phyloP scores from a whole-genome alignment of 2,797 vertebrate species.

The Heterohyrax brucei region DNA sequence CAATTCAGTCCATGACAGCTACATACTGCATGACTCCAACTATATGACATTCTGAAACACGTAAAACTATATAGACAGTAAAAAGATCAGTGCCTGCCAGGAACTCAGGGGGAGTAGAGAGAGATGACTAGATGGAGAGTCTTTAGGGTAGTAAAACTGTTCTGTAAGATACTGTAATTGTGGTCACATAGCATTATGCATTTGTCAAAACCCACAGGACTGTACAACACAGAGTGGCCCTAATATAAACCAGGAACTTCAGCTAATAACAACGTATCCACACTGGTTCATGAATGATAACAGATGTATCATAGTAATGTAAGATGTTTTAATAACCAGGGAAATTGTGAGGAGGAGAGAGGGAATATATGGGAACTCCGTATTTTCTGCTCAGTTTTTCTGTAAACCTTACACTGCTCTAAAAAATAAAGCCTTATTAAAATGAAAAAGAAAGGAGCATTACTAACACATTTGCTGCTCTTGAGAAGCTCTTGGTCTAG shows the following conservation, averaged over 20 bases:
- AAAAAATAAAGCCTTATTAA: not conserved
- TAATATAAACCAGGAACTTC: not conserved
- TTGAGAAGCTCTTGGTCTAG: not conserved
- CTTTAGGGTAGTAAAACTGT: not conserved
- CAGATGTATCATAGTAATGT: not conserved
- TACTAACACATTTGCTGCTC: not conserved
- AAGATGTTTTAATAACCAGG: not conserved
- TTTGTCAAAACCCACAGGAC: not conserved
- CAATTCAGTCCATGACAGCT: too few relatives aligned
- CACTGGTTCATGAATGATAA: not conserved
- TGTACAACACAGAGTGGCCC: not conserved
- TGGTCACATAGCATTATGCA: not conserved
- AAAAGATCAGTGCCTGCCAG: not conserved
- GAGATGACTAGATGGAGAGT: not conserved
- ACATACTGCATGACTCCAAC: not conserved
- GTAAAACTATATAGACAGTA: not conserved
- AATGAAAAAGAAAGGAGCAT: not conserved
- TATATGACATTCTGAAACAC: not conserved
- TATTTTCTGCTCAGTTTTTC: not conserved
- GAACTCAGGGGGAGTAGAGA: not conserved
- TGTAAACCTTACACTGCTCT: not conserved
- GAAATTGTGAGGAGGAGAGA: not conserved
- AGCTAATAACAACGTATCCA: not conserved
- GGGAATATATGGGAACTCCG: not conserved
- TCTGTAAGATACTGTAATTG: not conserved